These are phyloP conservation scores for Lithosia quadra DNA, from an alignment of 2,888 invertebrate genomes.

Conservation along the genomic window DNA sequence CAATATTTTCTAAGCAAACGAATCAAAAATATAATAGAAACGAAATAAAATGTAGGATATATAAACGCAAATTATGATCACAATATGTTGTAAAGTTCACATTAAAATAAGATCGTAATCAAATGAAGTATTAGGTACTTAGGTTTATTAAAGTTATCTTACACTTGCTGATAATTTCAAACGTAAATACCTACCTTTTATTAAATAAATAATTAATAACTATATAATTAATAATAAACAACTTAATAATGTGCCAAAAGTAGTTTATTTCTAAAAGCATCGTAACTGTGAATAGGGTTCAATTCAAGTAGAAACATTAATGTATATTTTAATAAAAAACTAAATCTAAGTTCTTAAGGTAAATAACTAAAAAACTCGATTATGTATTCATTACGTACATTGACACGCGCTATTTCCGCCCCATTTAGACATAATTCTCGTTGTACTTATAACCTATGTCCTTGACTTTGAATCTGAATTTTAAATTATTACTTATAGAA, in stretches of 20 bases:
- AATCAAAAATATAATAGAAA: background rate
- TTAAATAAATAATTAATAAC: no score
- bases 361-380: background rate
- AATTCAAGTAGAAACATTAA: background rate
- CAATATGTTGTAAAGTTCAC: background rate
- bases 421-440: background rate
- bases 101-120: no score
- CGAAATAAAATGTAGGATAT: background rate
- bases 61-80: background rate
- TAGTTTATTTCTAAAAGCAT: no score
- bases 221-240: no score
- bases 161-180: no score
- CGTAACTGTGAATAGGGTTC: background rate
- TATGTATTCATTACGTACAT: no score
- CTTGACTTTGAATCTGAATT: background rate
- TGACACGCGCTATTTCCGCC: background rate
- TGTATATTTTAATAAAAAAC: background rate
- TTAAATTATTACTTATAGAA: slow-evolving; percentile 19
- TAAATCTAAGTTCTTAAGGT: background rate
- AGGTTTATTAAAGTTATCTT: no score
- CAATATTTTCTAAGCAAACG: no score
- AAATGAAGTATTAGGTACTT: no score
- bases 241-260: no score
- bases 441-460: background rate
- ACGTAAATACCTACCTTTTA: no score